A percentile compares a stretch with the other conserved stretches of the same genome.
These are phyloP conservation scores for Trachymyrmex septentrionalis DNA, from an alignment of 1,140 invertebrate species.

Conservation along the genomic window DNA sequence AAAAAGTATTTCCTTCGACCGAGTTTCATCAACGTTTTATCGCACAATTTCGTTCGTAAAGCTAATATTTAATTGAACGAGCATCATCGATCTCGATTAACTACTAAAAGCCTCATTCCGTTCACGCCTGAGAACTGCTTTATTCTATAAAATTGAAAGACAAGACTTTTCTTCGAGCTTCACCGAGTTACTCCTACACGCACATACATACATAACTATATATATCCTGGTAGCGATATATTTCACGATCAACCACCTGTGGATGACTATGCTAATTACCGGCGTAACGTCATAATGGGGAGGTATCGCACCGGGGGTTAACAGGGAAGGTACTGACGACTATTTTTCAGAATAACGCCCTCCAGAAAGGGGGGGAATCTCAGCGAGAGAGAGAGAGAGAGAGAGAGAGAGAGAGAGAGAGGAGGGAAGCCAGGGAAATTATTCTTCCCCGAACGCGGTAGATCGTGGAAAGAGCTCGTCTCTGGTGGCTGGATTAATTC, in stretches of 20 bases:
- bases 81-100: conserved; percentile 28
- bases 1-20: background rate
- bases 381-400: background rate
- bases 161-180: conserved; percentile 26
- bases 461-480: conserved; percentile 49
- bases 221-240: conserved; percentile 63
- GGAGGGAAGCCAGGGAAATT: background rate
- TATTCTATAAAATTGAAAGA: conserved; percentile 28
- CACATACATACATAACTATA: conserved; percentile 27
- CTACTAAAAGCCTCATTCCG: background rate
- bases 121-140: background rate
- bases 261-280: conserved; percentile 78
- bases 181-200: conserved; percentile 20
- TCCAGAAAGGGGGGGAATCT: background rate
- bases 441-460: conserved; percentile 38
- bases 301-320: conserved; percentile 51
- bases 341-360: conserved; percentile 70
- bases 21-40: background rate
- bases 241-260: conserved; percentile 78
- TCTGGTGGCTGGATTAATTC: conserved; percentile 66
- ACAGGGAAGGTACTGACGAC: conserved; percentile 53
- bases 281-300: conserved; percentile 72
- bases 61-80: conserved; percentile 41
- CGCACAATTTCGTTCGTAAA: background rate
- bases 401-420: background rate